A percentile compares a stretch with the other conserved stretches of the same genome.
phyloP scores from a whole-genome alignment of 1,140 invertebrate species.

The Homalodisca vitripennis region DNA sequence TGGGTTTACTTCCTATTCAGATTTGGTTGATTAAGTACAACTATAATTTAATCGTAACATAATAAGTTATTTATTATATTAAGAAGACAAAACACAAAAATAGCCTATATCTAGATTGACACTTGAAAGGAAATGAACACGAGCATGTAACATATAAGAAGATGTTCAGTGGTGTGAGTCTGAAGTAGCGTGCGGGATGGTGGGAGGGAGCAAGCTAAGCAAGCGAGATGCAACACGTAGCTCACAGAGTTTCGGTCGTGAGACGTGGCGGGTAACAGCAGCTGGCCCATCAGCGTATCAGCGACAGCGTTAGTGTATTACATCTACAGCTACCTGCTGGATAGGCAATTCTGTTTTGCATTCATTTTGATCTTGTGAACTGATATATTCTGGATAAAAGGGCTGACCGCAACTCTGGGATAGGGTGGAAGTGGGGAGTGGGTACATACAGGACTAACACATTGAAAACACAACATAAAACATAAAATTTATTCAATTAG shows the following conservation, averaged over 20 bases:
- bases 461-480: slow-evolving; percentile 30
- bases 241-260: not conserved
- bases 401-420: slow-evolving; percentile 21
- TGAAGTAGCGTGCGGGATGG: not conserved
- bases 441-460: not conserved
- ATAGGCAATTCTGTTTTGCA: slow-evolving; percentile 11
- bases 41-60: no score
- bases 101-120: no score
- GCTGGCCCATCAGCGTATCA: not conserved
- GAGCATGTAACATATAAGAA: no score
- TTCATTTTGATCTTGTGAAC: not conserved
- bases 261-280: not conserved
- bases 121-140: no score
- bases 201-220: not conserved
- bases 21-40: no score
- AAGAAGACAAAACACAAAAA: no score
- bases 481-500: slow-evolving; percentile 4
- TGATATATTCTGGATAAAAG: slow-evolving; percentile 16
- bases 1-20: no score
- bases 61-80: no score
- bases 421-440: not conserved
- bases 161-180: no score
- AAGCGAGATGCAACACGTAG: not conserved
- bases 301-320: slow-evolving; percentile 2
- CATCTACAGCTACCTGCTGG: slow-evolving; percentile 18